Evolutionary conservation across 2,888 invertebrate species (phyloP), one percentile per base, ranked within the genome.

Genomic region (Geophilus truncorum): DNA sequence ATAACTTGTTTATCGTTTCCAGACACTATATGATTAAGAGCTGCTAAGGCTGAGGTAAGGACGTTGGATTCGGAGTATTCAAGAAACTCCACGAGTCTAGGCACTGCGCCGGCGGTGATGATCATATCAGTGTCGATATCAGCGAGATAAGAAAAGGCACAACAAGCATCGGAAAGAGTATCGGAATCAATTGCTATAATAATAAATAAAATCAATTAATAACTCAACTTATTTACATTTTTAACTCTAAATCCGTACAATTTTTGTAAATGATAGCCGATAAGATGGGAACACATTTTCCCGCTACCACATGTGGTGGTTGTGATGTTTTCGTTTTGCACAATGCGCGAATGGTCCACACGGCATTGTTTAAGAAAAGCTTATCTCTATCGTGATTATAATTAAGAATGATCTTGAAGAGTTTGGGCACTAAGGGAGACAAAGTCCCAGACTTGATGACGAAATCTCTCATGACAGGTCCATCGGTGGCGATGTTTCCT

Each of bases 321-420:
- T 94, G 90, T 0, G 97, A 97, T 86, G 94, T 95, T 87, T 98
- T 97, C 87, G 96, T 96, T 78, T 97, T 92, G 88, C 97, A 97
- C 83, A 97, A 89, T 87, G 97, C 97, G 76, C 96, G 96, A 84
- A 97, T 90, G 4, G 96, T 92, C 97, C 97, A 98, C 0, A 95
- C 94, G 18, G 94, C 92, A 84, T 97, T 97, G 18, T 95, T 77
- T 5, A 25, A n/a, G n/a, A n/a, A n/a, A n/a, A n/a, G n/a, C n/a
- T n/a, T n/a, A n/a, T n/a, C n/a, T n/a, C n/a, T n/a, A n/a, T n/a
- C n/a, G n/a, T 5, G 28, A 25, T 70, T 10, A 70, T 21, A n/a
- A 88, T n/a, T n/a, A n/a, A n/a, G n/a, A n/a, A n/a, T n/a, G n/a
- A n/a, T n/a, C n/a, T n/a, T n/a, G n/a, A n/a, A n/a, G n/a, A n/a